Base-by-base conservation (phyloP, 2,113 vertebrate genomes). In the Takifugu flavidus region DNA sequence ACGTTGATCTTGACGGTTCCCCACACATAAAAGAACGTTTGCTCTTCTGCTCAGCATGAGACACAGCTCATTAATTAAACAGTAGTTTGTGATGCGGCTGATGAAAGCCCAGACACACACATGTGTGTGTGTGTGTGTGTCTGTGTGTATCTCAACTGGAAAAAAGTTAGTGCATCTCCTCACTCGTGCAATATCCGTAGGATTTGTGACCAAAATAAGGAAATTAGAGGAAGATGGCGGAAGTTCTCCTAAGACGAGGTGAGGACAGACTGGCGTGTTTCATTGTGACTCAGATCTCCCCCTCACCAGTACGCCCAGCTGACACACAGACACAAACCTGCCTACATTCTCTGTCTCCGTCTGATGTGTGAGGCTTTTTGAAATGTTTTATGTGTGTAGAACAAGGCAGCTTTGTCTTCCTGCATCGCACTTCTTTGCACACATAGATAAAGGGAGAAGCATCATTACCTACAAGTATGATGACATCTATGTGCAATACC, bases 391-490 rank as follows among this genome's bases (percentile, higher is more conserved):
- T 56, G 28, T 27, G 49, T 77, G 57, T 63, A 58, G 68, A 82
- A 70, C 61, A 72, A 62, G 53, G 49, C 61, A 4, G 39, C 56
- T 75, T 45, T 62, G 55, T 74, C 49, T 75, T 56, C 51, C 45
- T 54, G 28, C 20, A 55, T 62, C 25, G 5, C 49, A 64, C 52
- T 73, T 14, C 26, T 6, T n/a, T 39, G 13, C 65, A 53, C 51
- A 49, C 62, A 60, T 31, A 79, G 59, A 75, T 64, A 31, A 81
- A 75, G 70, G 56, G 3, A 55, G 65, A 10, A 34, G 57, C 56
- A 64, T 70, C 71, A 69, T 78, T 78, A 81, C 73, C 71, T 81
- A 70, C 14, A 62, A 70, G 70, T 50, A 77, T 87, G 77, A 86
- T 84, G 79, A 79, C 78, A 84, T 80, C 74, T 53, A 67, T 60